These are phyloP conservation scores for Allolobophora icterica DNA, from an alignment of 2,888 invertebrate species.

Conservation along the genomic window DNA sequence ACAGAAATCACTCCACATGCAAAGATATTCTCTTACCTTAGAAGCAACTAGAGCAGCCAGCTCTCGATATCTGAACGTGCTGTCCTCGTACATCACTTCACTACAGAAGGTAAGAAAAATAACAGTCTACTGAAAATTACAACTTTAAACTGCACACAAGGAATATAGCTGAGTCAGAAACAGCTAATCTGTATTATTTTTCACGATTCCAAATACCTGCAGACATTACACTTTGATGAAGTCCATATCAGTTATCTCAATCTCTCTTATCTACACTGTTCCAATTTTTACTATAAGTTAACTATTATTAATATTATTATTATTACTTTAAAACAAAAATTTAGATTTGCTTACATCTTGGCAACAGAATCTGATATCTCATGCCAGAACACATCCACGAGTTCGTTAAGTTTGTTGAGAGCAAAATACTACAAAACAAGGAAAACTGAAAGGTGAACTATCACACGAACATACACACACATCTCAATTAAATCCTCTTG, in stretches of 20 bases:
- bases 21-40: conserved; percentile 70
- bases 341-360: conserved; percentile 75
- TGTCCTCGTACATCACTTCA: conserved; percentile 93
- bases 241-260: background rate
- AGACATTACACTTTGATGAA: conserved; percentile 17
- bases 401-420: conserved; percentile 85
- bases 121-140: background rate
- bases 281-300: background rate
- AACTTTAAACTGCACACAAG: background rate
- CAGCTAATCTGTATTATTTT: background rate
- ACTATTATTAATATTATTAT: background rate
- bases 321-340: background rate
- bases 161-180: background rate
- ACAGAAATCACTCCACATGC: too few relatives aligned
- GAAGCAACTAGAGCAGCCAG: conserved; percentile 95
- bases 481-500: background rate
- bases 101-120: conserved; percentile 63
- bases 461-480: background rate
- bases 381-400: conserved; percentile 98
- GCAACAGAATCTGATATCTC: conserved; percentile 97
- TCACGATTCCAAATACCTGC: background rate
- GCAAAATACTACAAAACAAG: conserved; percentile 75
- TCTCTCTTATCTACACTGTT: background rate
- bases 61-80: conserved; percentile 83
- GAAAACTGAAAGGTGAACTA: conserved; percentile 18